Evolutionary conservation across 1,140 invertebrate species (phyloP).

Genomic region (Oscheius sp.): DNA sequence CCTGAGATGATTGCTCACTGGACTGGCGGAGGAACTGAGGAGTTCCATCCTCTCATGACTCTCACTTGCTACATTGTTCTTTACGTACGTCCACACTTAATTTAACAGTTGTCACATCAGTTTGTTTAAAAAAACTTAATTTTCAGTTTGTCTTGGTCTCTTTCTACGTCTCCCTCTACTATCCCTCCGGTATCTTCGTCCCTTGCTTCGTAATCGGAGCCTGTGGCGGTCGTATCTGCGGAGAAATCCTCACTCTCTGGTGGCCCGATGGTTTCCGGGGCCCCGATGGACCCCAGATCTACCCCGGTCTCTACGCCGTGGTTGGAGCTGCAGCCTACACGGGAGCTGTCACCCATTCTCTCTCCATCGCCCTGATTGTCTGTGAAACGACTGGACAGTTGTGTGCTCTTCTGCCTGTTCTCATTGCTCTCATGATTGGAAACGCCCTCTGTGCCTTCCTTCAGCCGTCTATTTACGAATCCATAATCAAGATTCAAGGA

Average conservation of each 20-base stretch:
- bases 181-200: slow-evolving; percentile 91
- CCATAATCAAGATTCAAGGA: slow-evolving; percentile 94
- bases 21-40: slow-evolving; percentile 41
- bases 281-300: slow-evolving; percentile 70
- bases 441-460: slow-evolving; percentile 88
- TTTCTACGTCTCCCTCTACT: slow-evolving; percentile 88
- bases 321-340: slow-evolving; percentile 62
- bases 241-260: slow-evolving; percentile 65
- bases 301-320: slow-evolving; percentile 74
- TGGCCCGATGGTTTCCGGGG: slow-evolving; percentile 82
- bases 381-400: slow-evolving; percentile 98
- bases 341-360: slow-evolving; percentile 80
- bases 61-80: slow-evolving; percentile 51
- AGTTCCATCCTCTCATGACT: slow-evolving; percentile 33
- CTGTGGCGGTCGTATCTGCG: slow-evolving; percentile 80
- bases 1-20: slow-evolving; percentile 47
- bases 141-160: slow-evolving; percentile 86
- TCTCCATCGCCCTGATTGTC: slow-evolving; percentile 94
- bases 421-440: slow-evolving; percentile 82
- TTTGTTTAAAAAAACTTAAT: neutral
- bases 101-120: slow-evolving; percentile 15
- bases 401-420: slow-evolving; percentile 87
- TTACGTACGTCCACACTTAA: slow-evolving; percentile 45
- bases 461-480: slow-evolving; percentile 95
- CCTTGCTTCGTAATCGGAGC: slow-evolving; percentile 92